Evolutionary conservation across 2,888 invertebrate genomes (phyloP).

Genomic region (Hemistola chrysoprasaria): DNA sequence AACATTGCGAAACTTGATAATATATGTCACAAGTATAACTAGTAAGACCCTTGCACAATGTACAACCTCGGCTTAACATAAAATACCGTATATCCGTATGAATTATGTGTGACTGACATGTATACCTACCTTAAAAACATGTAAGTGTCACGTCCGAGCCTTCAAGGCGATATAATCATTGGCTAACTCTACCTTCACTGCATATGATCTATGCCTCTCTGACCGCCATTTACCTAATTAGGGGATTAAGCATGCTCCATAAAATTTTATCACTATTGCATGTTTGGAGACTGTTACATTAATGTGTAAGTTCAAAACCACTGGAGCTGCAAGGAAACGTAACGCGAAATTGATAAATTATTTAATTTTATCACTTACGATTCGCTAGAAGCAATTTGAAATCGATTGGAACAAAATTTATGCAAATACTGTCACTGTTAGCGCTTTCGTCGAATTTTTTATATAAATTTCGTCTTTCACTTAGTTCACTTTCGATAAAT

Average conservation of each 20-base stretch:
- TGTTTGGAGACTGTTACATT: conserved; percentile 14
- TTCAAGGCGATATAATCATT: conserved; percentile 23
- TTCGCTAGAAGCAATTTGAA: too few species aligned
- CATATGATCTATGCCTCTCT: conserved; percentile 37
- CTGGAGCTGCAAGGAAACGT: conserved; percentile 8
- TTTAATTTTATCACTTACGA: too few species aligned
- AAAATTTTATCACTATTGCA: conserved; percentile 17
- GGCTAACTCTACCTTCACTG: conserved; percentile 32
- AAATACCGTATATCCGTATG: not conserved
- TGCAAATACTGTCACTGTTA: too few species aligned
- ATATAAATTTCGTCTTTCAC: too few species aligned
- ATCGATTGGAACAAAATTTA: too few species aligned
- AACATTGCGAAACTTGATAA: too few species aligned
- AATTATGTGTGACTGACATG: conserved; percentile 17
- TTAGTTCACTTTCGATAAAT: too few species aligned
- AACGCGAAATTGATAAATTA: too few species aligned
- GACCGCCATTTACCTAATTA: conserved; percentile 33
- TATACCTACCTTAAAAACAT: conserved; percentile 10
- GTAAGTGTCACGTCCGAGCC: conserved; percentile 30
- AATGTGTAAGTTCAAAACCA: conserved; percentile 12
- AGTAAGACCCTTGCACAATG: too few species aligned
- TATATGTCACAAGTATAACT: too few species aligned
- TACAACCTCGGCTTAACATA: too few species aligned
- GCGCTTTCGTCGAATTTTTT: too few species aligned
- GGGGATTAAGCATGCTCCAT: conserved; percentile 10